Evolutionary conservation across 2,113 vertebrate genomes (phyloP).

Genomic region (Haemorhous mexicanus): DNA sequence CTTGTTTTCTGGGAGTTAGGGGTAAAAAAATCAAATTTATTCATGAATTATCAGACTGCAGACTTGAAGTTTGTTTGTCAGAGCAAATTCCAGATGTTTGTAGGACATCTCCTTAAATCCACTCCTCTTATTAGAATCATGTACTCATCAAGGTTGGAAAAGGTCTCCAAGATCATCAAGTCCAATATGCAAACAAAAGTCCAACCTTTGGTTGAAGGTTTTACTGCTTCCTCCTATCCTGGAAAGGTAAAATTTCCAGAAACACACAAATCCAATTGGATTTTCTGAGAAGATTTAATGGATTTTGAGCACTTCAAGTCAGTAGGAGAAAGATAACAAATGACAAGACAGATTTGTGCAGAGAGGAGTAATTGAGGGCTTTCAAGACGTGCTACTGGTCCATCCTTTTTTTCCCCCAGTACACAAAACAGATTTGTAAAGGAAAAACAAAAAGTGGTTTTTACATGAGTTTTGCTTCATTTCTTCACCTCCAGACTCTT

Average conservation of each 20-base stretch:
- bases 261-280: fast-evolving
- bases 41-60: background rate
- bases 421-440: background rate
- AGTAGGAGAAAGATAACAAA: background rate
- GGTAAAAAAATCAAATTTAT: background rate
- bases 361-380: background rate
- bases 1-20: background rate
- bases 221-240: background rate
- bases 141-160: background rate
- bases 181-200: background rate
- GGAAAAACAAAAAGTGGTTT: fast-evolving
- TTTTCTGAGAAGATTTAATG: background rate
- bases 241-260: background rate
- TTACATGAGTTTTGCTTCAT: background rate
- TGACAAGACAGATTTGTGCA: background rate
- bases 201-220: background rate
- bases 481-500: background rate
- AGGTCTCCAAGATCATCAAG: background rate
- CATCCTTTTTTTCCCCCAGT: background rate
- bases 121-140: background rate
- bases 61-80: background rate
- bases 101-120: background rate
- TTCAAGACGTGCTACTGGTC: background rate
- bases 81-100: background rate
- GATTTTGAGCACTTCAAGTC: background rate